Evolutionary conservation across 1,140 invertebrate genomes (phyloP).

Genomic region (Apis mellifera): Amel_HAv3.1 CM009931.2:6063501-6064000

Average conservation of each 20-base stretch:
- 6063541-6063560: conserved; percentile 81
- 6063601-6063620: conserved; percentile 42
- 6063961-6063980: conserved; percentile 28
- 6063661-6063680: conserved; percentile 11
- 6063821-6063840: conserved; percentile 45
- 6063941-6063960: conserved; percentile 25
- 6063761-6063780: conserved; percentile 29
- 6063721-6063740: conserved; percentile 9
- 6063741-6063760: conserved; percentile 26
- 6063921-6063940: conserved; percentile 23
- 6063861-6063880: conserved; percentile 39
- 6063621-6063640: conserved; percentile 23
- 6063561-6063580: conserved; percentile 68
- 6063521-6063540: conserved; percentile 82
- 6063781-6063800: conserved; percentile 34
- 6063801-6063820: conserved; percentile 46
- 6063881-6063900: conserved; percentile 25
- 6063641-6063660: conserved; percentile 10
- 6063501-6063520: conserved; percentile 79
- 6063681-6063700: conserved; percentile 24
- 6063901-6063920: conserved; percentile 1
- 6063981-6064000: conserved; percentile 65
- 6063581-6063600: conserved; percentile 51
- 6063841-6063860: conserved; percentile 36
- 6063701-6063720: conserved; percentile 22